phyloP scores from a whole-genome alignment of 2,888 invertebrate species.

The Lingula anatina region DNA sequence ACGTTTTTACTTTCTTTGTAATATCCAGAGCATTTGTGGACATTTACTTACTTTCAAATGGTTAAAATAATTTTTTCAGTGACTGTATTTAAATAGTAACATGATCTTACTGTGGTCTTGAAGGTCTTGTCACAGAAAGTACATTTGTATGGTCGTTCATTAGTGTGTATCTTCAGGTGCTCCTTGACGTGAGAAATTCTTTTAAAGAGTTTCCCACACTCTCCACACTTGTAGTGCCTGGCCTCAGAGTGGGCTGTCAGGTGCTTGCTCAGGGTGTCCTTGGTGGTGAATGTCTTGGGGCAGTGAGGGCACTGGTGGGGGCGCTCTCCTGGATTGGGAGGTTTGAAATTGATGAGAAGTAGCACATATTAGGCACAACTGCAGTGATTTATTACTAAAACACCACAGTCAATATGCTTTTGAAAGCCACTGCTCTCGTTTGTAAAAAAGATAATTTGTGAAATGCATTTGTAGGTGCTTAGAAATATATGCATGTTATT shows the following conservation, averaged over 20 bases:
- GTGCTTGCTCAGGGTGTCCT: constrained; percentile 43
- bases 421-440: no score
- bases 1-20: no score
- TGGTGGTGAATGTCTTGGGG: constrained; percentile 37
- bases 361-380: not conserved
- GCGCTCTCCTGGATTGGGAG: constrained; percentile 29
- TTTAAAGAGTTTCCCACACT: constrained; percentile 49
- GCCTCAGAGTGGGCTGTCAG: constrained; percentile 37
- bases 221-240: constrained; percentile 45
- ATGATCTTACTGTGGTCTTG: constrained; percentile 39
- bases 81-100: not conserved
- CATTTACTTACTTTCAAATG: no score
- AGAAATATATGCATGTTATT: no score
- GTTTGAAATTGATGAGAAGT: not conserved
- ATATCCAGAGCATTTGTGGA: no score
- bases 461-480: no score
- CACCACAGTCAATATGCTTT: no score
- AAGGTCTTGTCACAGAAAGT: constrained; percentile 39
- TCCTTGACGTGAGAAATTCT: constrained; percentile 45
- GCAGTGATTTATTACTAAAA: no score
- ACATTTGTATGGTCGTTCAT: constrained; percentile 39
- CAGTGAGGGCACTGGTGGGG: constrained; percentile 38
- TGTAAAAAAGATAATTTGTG: no score
- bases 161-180: constrained; percentile 43
- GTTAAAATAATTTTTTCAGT: no score